Evolutionary conservation across 2,888 invertebrate species (phyloP).

Genomic region (Boloria euphrosyne): DNA sequence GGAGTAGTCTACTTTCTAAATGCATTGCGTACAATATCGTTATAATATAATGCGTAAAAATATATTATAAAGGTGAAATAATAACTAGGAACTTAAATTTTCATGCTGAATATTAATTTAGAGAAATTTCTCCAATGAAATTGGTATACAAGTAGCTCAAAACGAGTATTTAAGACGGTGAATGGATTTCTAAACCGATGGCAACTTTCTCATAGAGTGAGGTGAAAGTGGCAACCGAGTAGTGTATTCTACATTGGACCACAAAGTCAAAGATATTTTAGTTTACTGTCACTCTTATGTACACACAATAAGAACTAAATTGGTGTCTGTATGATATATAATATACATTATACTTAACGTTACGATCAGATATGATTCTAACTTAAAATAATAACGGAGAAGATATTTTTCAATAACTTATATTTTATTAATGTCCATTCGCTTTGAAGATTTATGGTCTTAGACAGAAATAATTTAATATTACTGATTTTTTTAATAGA

Average conservation of each 20-base stretch:
- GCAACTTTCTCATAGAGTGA: slow-evolving; percentile 72
- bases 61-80: too few species aligned
- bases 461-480: neutral
- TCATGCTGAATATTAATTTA: slow-evolving; percentile 19
- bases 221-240: slow-evolving; percentile 74
- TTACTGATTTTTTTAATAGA: too few species aligned
- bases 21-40: slow-evolving; percentile 10
- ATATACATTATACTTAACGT: slow-evolving; percentile 56
- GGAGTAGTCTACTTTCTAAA: slow-evolving; percentile 4
- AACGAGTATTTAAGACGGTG: slow-evolving; percentile 51
- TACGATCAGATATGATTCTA: slow-evolving; percentile 66
- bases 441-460: slow-evolving; percentile 21
- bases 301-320: slow-evolving; percentile 15
- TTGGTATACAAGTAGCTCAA: slow-evolving; percentile 28
- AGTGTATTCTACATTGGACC: slow-evolving; percentile 33
- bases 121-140: slow-evolving; percentile 25
- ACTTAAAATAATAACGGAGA: slow-evolving; percentile 50
- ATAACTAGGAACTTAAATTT: slow-evolving; percentile 4
- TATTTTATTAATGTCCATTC: slow-evolving; percentile 38
- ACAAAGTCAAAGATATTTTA: slow-evolving; percentile 19
- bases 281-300: slow-evolving; percentile 25
- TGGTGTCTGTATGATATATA: neutral
- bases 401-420: slow-evolving; percentile 51
- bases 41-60: neutral
- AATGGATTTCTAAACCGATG: slow-evolving; percentile 68